Percentiles rank a stretch among this genome's conserved stretches.
Evolutionary conservation across 2,888 invertebrate species (phyloP).

Genomic region (Torymus texanus): DNA sequence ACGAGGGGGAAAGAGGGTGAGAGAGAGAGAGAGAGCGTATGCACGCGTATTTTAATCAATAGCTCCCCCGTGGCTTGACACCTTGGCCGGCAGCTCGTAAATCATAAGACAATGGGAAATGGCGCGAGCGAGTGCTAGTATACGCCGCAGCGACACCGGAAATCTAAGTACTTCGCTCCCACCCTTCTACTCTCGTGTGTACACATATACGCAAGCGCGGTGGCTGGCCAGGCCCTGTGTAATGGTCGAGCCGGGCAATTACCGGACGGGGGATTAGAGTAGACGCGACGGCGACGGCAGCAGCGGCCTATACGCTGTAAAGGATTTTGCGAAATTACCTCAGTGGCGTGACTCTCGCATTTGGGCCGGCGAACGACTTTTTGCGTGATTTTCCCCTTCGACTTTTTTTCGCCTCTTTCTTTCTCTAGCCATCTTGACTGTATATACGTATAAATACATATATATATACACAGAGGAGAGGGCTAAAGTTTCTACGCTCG

Average conservation of each 20-base stretch:
- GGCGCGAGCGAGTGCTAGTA: conserved; percentile 51
- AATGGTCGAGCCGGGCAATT: conserved; percentile 16
- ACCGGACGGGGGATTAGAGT: conserved; percentile 1
- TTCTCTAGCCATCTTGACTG: too few species aligned
- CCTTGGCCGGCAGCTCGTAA: conserved; percentile 64
- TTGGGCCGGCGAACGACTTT: conserved; percentile 18
- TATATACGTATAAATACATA: too few species aligned
- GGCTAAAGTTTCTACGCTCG: too few species aligned
- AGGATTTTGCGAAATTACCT: conserved; percentile 37
- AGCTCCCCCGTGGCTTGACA: conserved; percentile 61
- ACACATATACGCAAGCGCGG: too few species aligned
- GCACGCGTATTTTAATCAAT: conserved; percentile 67
- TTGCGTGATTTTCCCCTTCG: conserved; percentile 3
- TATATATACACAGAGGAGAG: too few species aligned
- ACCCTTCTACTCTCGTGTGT: conserved; percentile 22
- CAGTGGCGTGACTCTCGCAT: conserved; percentile 26
- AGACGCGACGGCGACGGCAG: not conserved
- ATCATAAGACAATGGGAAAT: conserved; percentile 71
- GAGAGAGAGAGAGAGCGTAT: not conserved
- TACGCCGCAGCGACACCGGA: conserved; percentile 61
- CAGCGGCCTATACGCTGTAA: not conserved
- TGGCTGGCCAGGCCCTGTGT: too few species aligned
- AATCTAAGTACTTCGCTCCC: conserved; percentile 67
- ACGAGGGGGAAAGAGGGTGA: too few species aligned
- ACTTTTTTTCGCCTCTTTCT: not conserved